Evolutionary conservation across 2,113 vertebrate genomes (phyloP).

Genomic region (Aphyosemion australe): DNA sequence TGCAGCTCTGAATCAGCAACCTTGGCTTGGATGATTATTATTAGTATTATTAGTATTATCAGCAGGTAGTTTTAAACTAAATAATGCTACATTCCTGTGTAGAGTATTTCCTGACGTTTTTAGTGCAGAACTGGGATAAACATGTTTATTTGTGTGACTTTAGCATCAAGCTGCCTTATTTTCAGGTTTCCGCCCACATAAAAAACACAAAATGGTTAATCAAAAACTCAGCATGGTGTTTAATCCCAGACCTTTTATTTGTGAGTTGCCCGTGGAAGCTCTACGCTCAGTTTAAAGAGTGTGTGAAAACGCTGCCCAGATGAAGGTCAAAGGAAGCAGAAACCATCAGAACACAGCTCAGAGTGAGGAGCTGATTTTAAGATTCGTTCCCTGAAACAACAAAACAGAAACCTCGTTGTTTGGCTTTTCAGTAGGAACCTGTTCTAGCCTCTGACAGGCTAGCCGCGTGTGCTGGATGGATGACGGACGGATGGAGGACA

Average conservation of each 20-base stretch:
- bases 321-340: neutral
- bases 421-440: neutral
- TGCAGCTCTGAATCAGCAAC: neutral
- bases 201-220: neutral
- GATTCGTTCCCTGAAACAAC: neutral
- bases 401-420: neutral
- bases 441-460: conserved; percentile 14
- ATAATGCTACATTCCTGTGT: neutral
- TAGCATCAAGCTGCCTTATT: conserved; percentile 11
- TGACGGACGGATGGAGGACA: conserved; percentile 11
- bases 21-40: too few relatives aligned
- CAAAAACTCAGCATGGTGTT: neutral
- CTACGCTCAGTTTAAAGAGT: neutral
- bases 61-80: neutral
- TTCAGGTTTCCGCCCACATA: conserved; percentile 1
- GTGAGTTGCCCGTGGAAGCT: too few relatives aligned
- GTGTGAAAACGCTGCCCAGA: too few relatives aligned
- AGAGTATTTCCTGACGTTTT: too few relatives aligned
- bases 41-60: neutral
- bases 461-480: conserved; percentile 13
- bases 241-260: too few relatives aligned
- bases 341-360: neutral
- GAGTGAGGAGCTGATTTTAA: neutral
- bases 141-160: neutral
- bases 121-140: too few relatives aligned